These are phyloP conservation scores for Theristicus caerulescens DNA, from an alignment of 2,113 vertebrate species.

Conservation along the genomic window DNA sequence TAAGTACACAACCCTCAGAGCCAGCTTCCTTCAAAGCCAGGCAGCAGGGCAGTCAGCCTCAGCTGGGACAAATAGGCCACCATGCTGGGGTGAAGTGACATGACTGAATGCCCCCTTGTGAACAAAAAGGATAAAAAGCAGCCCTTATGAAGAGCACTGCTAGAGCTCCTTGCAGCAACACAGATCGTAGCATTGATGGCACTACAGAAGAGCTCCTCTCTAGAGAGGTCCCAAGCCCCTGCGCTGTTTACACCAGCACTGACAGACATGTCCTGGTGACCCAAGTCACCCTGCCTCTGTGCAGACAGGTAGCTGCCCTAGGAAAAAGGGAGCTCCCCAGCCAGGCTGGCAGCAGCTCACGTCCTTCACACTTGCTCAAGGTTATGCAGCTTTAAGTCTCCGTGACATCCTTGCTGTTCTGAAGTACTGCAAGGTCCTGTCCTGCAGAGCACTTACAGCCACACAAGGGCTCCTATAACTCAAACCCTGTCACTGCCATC, in stretches of 20 bases:
- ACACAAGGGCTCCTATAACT: neutral
- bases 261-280: neutral
- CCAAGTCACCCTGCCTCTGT: accelerated
- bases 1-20: neutral
- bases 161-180: neutral
- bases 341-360: neutral
- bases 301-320: neutral
- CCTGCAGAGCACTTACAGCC: neutral
- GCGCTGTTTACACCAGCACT: neutral
- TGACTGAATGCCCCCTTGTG: neutral
- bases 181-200: neutral
- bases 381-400: neutral
- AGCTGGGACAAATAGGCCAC: neutral
- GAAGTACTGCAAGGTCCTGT: neutral
- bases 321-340: neutral
- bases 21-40: neutral
- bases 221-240: neutral
- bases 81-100: neutral
- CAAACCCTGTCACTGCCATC: neutral
- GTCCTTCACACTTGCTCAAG: neutral
- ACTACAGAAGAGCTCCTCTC: neutral
- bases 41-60: neutral
- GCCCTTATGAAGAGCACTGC: accelerated
- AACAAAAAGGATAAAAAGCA: neutral
- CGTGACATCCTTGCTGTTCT: neutral